phyloP scores from a whole-genome alignment of 2,797 vertebrate genomes.

The Vipera latastei region DNA sequence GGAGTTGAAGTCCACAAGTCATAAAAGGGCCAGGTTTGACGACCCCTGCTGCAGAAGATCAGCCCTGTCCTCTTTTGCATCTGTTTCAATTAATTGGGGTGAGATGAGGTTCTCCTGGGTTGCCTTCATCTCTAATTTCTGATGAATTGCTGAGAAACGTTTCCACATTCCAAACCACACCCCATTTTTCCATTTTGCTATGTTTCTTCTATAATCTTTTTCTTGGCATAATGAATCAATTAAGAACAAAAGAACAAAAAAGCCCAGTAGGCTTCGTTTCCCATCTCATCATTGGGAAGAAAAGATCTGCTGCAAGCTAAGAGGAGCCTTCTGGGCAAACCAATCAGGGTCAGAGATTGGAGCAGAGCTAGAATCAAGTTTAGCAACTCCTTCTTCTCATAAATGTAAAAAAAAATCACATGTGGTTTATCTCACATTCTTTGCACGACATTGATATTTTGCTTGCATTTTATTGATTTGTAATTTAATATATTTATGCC shows the following conservation, averaged over 20 bases:
- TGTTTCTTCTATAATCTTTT: neutral
- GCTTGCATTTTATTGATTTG: neutral
- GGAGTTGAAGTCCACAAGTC: too few species aligned
- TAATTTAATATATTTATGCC: neutral
- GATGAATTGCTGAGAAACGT: neutral
- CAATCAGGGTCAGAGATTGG: neutral
- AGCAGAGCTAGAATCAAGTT: neutral
- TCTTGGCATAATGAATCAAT: neutral
- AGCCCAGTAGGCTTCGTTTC: neutral
- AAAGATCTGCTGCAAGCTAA: neutral
- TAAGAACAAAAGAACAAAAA: neutral
- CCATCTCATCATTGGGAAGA: neutral
- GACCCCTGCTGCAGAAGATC: neutral
- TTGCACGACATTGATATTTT: neutral
- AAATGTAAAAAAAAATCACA: neutral
- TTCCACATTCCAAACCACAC: neutral
- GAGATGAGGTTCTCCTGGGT: neutral
- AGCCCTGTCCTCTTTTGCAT: neutral
- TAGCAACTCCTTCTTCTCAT: neutral
- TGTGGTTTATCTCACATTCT: neutral
- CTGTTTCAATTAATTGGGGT: neutral
- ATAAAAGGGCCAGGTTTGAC: too few species aligned
- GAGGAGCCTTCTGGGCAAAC: neutral
- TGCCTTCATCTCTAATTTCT: neutral
- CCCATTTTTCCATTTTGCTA: neutral